A percentile compares a stretch with the other conserved stretches of the same genome.
Conservation (phyloP, 2,113 vertebrate genomes). For the Fregata magnificens region DNA sequence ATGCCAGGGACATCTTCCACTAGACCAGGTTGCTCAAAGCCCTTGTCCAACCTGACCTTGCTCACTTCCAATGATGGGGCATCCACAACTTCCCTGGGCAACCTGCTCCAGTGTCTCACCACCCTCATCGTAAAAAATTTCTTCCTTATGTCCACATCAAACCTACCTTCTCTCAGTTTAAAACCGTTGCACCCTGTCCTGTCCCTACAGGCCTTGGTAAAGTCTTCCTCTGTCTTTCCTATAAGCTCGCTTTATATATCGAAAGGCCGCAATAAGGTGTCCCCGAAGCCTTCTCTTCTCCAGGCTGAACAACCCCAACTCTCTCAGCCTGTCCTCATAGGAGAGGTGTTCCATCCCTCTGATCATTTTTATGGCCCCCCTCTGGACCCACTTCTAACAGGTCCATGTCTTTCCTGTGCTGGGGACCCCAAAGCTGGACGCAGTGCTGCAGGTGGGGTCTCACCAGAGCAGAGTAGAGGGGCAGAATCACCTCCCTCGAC, state of each 20-base stretch:
- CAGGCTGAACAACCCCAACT: background rate
- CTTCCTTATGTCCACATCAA: background rate
- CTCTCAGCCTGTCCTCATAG: background rate
- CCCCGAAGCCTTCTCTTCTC: background rate
- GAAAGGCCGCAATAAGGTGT: background rate
- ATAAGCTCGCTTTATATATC: background rate
- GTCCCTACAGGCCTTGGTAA: background rate
- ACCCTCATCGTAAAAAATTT: background rate
- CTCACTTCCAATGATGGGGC: background rate
- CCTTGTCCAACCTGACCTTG: background rate
- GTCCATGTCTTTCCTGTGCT: background rate
- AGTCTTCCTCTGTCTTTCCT: background rate
- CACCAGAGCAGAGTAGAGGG: rapidly evolving
- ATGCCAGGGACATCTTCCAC: background rate
- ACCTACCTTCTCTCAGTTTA: background rate
- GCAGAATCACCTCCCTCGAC: background rate
- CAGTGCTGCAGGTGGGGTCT: background rate
- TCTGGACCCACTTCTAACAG: background rate
- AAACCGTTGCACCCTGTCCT: background rate
- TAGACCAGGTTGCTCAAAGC: rapidly evolving
- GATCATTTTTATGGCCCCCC: background rate
- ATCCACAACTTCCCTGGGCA: background rate
- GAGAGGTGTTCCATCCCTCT: rapidly evolving
- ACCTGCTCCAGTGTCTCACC: background rate
- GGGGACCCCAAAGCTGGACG: background rate